Conservation (phyloP, 2,888 invertebrate genomes). For the Imbricaverruca yamaguchii region DNA sequence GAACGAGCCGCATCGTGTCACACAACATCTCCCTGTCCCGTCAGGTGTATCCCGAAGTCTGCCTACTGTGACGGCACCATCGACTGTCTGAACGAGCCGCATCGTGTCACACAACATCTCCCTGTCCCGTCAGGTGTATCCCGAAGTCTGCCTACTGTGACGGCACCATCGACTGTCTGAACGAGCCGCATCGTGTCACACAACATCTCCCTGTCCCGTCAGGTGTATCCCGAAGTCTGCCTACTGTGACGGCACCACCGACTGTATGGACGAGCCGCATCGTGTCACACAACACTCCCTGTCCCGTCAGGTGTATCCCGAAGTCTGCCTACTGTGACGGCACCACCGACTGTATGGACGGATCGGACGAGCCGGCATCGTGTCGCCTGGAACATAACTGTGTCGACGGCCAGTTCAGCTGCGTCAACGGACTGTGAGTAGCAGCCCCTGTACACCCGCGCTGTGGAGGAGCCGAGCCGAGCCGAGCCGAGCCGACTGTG, state of each 20-base stretch:
- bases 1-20: constrained; percentile 46
- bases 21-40: constrained; percentile 27
- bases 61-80: constrained; percentile 58
- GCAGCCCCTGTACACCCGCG: no score
- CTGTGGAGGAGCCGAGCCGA: no score
- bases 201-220: constrained; percentile 25
- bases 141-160: constrained; percentile 52
- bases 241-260: constrained; percentile 59
- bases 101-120: constrained; percentile 34
- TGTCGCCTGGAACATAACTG: constrained; percentile 33
- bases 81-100: constrained; percentile 64
- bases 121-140: constrained; percentile 27
- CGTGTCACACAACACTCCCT: constrained; percentile 34
- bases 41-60: constrained; percentile 23
- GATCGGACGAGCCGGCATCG: constrained; percentile 44
- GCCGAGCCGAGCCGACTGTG: no score
- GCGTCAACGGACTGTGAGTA: constrained; percentile 26
- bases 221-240: constrained; percentile 37
- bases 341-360: constrained; percentile 62
- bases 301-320: constrained; percentile 24
- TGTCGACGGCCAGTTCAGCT: constrained; percentile 29
- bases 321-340: constrained; percentile 55
- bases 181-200: constrained; percentile 50
- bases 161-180: constrained; percentile 60
- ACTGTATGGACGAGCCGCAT: constrained; percentile 60